Percentiles rank a stretch among this genome's conserved stretches.
phyloP scores from a whole-genome alignment of 1,140 invertebrate species.

The Pogonognathellus flavescens region DNA sequence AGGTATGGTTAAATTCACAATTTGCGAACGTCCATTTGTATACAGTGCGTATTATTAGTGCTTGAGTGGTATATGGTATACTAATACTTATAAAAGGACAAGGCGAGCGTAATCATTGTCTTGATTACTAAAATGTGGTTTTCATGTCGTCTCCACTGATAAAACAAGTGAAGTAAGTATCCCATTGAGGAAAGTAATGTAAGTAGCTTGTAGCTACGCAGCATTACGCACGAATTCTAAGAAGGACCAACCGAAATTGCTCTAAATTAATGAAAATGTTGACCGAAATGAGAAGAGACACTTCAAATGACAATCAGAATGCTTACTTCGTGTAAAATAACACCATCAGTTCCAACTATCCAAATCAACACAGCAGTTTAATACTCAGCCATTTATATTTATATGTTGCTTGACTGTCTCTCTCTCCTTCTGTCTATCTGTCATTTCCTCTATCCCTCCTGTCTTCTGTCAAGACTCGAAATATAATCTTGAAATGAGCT shows the following conservation, averaged over 20 bases:
- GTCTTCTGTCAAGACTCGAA: too few species aligned
- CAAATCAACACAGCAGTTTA: too few species aligned
- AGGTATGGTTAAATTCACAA: too few species aligned
- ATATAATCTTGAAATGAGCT: too few species aligned
- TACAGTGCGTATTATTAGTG: too few species aligned
- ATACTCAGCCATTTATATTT: background rate
- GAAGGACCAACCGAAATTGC: background rate
- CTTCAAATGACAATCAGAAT: conserved; percentile 28
- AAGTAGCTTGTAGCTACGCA: background rate
- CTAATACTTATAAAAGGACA: too few species aligned
- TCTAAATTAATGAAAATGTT: conserved; percentile 2
- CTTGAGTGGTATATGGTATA: too few species aligned
- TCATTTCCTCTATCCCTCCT: background rate
- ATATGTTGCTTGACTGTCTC: background rate
- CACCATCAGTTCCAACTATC: background rate
- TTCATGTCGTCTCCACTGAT: background rate
- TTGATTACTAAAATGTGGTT: conserved; percentile 2
- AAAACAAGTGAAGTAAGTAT: background rate
- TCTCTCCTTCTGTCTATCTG: background rate
- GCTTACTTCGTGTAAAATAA: conserved; percentile 25
- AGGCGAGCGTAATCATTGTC: too few species aligned
- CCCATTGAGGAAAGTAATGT: background rate
- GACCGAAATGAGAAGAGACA: conserved; percentile 19
- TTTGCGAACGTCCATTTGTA: too few species aligned
- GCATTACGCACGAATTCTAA: background rate